phyloP scores from a whole-genome alignment of 2,888 invertebrate genomes.

The Monopis laevigella region DNA sequence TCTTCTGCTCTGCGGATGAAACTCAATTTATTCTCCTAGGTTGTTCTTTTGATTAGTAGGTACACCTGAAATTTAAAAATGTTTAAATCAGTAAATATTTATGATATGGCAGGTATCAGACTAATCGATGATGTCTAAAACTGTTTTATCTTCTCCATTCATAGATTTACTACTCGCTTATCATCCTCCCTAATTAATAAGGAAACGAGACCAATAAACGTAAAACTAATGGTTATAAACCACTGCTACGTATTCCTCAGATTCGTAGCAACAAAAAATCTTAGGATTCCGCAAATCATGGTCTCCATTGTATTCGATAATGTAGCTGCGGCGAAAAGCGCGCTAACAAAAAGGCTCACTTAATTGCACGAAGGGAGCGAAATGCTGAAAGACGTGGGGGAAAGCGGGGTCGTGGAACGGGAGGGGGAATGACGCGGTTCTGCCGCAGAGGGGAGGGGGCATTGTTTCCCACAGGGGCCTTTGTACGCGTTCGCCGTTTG shows the following conservation, averaged over 20 bases:
- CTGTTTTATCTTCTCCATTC: too few relatives aligned
- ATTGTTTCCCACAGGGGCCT: conserved; percentile 56
- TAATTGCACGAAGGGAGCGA: conserved; percentile 37
- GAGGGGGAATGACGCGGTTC: conserved; percentile 41
- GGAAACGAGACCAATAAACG: too few relatives aligned
- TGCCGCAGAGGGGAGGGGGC: conserved; percentile 36
- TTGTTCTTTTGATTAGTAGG: too few relatives aligned
- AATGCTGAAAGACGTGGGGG: conserved; percentile 43
- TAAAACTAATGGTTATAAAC: too few relatives aligned
- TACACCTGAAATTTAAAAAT: too few relatives aligned
- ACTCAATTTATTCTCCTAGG: too few relatives aligned
- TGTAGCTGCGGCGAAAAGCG: conserved; percentile 47
- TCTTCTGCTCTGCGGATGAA: too few relatives aligned
- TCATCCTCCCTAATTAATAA: too few relatives aligned
- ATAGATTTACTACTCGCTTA: too few relatives aligned
- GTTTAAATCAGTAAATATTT: too few relatives aligned
- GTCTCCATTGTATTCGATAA: conserved; percentile 58
- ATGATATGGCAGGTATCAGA: too few relatives aligned
- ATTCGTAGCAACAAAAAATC: conserved; percentile 38
- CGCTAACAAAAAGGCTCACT: conserved; percentile 57
- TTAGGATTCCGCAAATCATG: conserved; percentile 58
- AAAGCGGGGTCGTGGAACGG: conserved; percentile 28
- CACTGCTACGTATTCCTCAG: neutral
- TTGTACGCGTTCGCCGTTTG: conserved; percentile 34
- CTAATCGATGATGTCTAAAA: too few relatives aligned